Base-by-base conservation (phyloP, 2,888 invertebrate species). In the Drosophila setosimentum region DNA sequence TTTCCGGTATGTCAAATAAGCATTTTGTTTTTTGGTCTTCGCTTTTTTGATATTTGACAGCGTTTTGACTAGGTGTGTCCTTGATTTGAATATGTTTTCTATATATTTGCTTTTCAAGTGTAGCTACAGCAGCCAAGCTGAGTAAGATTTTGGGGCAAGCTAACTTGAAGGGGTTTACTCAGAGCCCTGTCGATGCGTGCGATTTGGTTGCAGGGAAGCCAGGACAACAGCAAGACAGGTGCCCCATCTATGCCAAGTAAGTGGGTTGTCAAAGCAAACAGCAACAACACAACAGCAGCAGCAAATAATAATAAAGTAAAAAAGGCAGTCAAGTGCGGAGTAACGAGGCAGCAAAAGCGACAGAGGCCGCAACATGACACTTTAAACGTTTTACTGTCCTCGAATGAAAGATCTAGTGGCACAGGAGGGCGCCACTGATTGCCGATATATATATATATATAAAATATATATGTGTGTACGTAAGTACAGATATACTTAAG, bases 201-300 rank as follows among this genome's bases (percentile, higher is more conserved):
- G 90, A 90, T 88, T 90, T 86, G 76, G 81, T 75, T 63, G 63
- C 51, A 55, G 51, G 50, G 63, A 54, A 66, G 48, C 60, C 77
- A 54, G 63, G 77, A 71, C 71, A 50, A 61, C 54, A 29, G n/a
- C 29, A 45, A 60, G 61, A 67, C 58, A 62, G 76, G 68, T 74
- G 74, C 59, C 65, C 73, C 70, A 63, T 82, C 82, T 82, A 77
- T 77, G 74, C 75, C 62, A 72, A 73, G 79, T 87, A 90, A 90
- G 87, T 89, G 87, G 90, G 82, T 84, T 87, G 85, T 89, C 89
- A 87, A 89, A 84, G 90, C 76, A 89, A 90, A 90, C 87, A 87
- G 66, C 76, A 89, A 62, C 62, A 74, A 24, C 48, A 18, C 59
- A 50, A 13, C 24, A 42, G 10, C 48, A 68, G 13, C 67, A 67